Conservation (phyloP, 2,113 vertebrate genomes). For the Coptodon bakossiorum region DNA sequence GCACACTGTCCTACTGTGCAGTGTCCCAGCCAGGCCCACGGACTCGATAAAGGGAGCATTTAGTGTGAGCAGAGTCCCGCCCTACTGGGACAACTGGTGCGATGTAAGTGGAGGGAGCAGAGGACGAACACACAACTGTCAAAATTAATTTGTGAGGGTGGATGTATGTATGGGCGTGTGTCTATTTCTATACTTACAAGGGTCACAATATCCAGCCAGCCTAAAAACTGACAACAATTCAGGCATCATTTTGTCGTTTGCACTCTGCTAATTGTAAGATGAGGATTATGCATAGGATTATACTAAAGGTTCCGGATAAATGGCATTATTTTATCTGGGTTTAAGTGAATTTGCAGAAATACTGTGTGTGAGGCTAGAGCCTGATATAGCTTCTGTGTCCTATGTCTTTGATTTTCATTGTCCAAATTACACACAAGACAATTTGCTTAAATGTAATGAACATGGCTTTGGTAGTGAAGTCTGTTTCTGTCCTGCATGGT, state of each 20-base stretch:
- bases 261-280: not conserved
- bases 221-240: not conserved
- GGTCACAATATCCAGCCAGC: not conserved
- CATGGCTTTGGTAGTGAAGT: not conserved
- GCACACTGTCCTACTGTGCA: conserved; percentile 65
- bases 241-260: not conserved
- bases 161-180: conserved; percentile 40
- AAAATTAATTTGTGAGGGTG: conserved; percentile 32
- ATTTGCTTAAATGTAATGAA: not conserved
- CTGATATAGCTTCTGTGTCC: not conserved
- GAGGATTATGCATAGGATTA: not conserved
- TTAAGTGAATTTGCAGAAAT: not conserved
- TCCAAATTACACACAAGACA: not conserved
- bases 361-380: not conserved
- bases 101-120: conserved; percentile 28
- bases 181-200: conserved; percentile 25
- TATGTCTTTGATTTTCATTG: not conserved
- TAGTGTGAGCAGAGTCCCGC: conserved; percentile 59
- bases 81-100: conserved; percentile 57
- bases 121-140: conserved; percentile 43
- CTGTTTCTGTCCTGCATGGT: not conserved
- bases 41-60: conserved; percentile 77
- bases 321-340: not conserved
- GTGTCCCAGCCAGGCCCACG: conserved; percentile 65
- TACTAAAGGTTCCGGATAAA: not conserved